phyloP scores from a whole-genome alignment of 92 coral and sea anemone genomes.

The Desmophyllum pertusum region DNA sequence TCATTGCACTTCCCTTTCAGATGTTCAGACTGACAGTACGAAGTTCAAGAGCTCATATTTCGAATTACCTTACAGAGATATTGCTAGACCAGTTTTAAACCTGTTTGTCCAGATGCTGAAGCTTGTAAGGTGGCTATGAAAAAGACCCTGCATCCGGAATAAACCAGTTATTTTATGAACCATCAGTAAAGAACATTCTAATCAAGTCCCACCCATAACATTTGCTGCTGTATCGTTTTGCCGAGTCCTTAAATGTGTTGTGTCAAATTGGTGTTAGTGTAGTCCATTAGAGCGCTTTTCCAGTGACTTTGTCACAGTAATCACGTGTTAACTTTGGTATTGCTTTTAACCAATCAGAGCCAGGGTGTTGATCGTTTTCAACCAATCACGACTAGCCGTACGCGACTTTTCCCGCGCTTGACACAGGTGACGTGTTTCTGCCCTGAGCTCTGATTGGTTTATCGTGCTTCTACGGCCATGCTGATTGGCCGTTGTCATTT shows the following conservation, averaged over 20 bases:
- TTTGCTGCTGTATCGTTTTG: neutral
- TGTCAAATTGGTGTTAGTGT: neutral
- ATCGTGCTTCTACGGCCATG: neutral
- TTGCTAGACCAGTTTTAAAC: slow-evolving; percentile 79
- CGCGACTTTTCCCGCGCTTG: slow-evolving; percentile 3
- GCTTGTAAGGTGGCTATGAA: neutral
- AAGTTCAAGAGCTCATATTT: slow-evolving; percentile 80
- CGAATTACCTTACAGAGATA: slow-evolving; percentile 72
- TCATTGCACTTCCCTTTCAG: slow-evolving; percentile 42
- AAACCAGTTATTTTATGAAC: slow-evolving; percentile 4
- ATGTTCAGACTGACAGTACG: slow-evolving; percentile 96
- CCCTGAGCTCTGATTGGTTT: slow-evolving; percentile 2
- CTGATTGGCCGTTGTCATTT: neutral
- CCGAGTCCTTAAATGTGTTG: neutral
- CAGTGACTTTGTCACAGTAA: too few species aligned
- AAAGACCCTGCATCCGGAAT: neutral
- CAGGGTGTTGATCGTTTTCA: neutral
- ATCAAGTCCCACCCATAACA: neutral
- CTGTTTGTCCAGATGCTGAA: slow-evolving; percentile 1
- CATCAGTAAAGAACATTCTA: neutral
- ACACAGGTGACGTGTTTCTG: neutral
- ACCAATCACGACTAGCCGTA: neutral
- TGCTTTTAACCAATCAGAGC: neutral
- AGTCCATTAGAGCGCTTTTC: neutral
- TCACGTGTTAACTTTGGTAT: neutral